Conservation (phyloP, 2,888 invertebrate species). For the Tricholauxania praeusta region DNA sequence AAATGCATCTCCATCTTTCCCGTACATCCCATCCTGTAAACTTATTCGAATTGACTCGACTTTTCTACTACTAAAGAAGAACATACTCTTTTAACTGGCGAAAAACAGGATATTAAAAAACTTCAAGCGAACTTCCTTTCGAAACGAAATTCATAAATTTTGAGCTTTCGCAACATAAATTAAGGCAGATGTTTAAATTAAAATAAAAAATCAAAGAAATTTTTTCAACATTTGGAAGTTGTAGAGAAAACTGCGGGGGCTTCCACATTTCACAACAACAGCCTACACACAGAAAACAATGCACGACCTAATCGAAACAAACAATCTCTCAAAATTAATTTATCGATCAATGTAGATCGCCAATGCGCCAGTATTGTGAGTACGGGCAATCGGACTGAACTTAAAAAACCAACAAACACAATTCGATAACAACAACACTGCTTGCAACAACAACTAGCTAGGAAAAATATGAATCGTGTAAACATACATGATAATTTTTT, state of each 20-base stretch:
- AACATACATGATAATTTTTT: constrained; percentile 55
- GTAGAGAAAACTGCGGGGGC: constrained; percentile 9
- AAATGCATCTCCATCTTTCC: no score
- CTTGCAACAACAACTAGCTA: constrained; percentile 12
- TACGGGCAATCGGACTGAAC: not conserved
- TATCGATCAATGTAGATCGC: constrained; percentile 25
- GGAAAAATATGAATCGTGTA: constrained; percentile 58
- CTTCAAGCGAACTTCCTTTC: not conserved
- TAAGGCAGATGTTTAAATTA: constrained; percentile 7
- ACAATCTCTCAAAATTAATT: constrained; percentile 20
- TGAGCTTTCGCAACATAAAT: not conserved
- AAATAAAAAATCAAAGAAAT: not conserved
- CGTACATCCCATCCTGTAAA: no score
- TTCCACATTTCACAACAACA: not conserved
- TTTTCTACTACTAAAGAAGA: no score
- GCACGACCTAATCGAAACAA: constrained; percentile 9
- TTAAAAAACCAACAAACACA: not conserved
- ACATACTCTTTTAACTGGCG: no score
- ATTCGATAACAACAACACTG: not conserved
- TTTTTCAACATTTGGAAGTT: not conserved
- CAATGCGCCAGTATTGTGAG: not conserved
- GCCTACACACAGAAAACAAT: not conserved
- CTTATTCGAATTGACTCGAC: no score
- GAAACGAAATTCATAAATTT: no score
- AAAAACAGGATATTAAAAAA: not conserved